Evolutionary conservation across 1,140 invertebrate genomes (phyloP), one percentile per base, ranked within the genome.

Genomic region (Cardiocondyla obscurior): DNA sequence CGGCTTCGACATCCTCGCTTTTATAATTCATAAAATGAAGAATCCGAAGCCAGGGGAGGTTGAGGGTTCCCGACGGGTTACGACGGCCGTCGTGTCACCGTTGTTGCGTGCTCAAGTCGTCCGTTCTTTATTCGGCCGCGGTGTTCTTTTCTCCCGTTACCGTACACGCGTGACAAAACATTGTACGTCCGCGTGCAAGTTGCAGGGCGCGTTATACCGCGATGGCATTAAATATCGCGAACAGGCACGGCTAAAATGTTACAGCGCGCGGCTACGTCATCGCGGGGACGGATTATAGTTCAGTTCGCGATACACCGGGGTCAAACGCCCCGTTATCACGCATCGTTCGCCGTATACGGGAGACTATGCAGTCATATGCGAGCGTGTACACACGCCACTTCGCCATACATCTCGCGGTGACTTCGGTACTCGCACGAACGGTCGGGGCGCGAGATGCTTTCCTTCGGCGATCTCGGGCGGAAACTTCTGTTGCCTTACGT

Each of bases 311-410:
- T 90, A 89, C 55, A 69, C 62, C 55, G 83, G 86, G 90, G 90
- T 91, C 90, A 90, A 90, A 90, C 88, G 85, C 81, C 88, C 84
- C 88, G 77, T 86, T 90, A 90, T 90, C 89, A 73, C 73, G 42
- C 46, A 44, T 42, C 65, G 28, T 33, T n/a, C 16, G 30, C 44
- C 46, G 39, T 44, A 67, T 60, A 65, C 25, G 60, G 57, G 25
- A 44, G 44, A 74, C 51, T 33, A n/a, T 36, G 70, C 30, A 44
- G 51, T 46, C 46, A 51, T 30, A 25, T 10, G 30, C 57, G n/a
- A 22, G 58, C 33, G 81, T 64, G 36, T 42, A 28, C 12, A 28
- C 72, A 62, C 57, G 39, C n/a, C n/a, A 76, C 36, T 22, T 19
- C 25, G 25, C 22, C 19, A n/a, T 62, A 19, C 19, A 3, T 60